These are phyloP conservation scores for Acanthosepion esculentum DNA, from an alignment of 2,888 invertebrate species.

Conservation along the genomic window DNA sequence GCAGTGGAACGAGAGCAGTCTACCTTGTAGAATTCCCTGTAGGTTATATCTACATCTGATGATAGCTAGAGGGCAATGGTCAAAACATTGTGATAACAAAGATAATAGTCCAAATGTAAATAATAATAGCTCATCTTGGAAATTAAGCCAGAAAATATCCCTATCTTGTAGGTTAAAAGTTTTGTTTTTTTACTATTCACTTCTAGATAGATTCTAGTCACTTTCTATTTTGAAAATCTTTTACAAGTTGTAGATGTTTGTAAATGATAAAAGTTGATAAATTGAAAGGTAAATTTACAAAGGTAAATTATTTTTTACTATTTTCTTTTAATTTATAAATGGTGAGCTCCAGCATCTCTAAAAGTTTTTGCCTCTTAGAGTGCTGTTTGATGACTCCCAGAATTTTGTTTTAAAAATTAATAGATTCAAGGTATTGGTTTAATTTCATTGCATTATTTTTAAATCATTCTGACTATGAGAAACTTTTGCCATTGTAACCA, in stretches of 20 bases:
- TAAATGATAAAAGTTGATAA: too few species aligned
- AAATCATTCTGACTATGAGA: neutral
- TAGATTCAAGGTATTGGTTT: neutral
- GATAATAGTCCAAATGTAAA: too few species aligned
- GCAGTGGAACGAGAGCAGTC: too few species aligned
- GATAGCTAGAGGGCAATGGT: too few species aligned
- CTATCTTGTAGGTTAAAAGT: neutral
- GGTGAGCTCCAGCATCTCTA: neutral
- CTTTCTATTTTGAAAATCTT: neutral
- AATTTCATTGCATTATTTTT: neutral
- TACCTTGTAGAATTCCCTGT: too few species aligned
- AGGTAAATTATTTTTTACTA: neutral
- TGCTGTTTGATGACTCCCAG: conserved; percentile 1
- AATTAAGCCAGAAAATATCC: neutral
- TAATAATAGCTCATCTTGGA: too few species aligned
- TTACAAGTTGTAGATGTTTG: too few species aligned
- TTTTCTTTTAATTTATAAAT: neutral
- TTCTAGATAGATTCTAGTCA: neutral
- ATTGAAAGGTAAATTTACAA: neutral
- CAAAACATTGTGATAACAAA: too few species aligned
- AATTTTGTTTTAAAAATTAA: neutral
- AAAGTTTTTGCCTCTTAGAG: neutral
- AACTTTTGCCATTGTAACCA: neutral
- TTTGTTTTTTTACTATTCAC: neutral
- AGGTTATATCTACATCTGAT: too few species aligned